phyloP scores from a whole-genome alignment of 2,888 invertebrate species.

The Xylota sylvarum region DNA sequence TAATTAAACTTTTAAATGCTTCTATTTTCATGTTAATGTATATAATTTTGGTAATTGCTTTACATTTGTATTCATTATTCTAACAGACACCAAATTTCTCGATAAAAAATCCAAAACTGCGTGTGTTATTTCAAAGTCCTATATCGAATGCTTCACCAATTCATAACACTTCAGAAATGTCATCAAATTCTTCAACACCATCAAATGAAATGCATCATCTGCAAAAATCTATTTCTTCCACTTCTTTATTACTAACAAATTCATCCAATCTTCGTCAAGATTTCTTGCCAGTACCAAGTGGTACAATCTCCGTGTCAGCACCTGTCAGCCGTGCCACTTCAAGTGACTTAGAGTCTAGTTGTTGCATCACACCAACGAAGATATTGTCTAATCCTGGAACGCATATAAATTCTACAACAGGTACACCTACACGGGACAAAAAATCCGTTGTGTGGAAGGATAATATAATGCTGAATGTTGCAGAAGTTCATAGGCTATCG shows the following conservation, averaged over 20 bases:
- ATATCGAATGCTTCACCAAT: slow-evolving; percentile 56
- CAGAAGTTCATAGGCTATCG: slow-evolving; percentile 79
- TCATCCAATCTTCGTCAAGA: slow-evolving; percentile 34
- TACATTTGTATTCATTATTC: background rate
- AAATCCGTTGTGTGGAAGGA: slow-evolving; percentile 82
- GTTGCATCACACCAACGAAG: slow-evolving; percentile 81
- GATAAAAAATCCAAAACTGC: slow-evolving; percentile 82
- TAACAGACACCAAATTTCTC: slow-evolving; percentile 83
- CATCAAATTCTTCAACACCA: slow-evolving; percentile 75
- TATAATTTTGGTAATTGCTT: slow-evolving; percentile 12
- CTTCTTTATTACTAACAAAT: slow-evolving; percentile 80
- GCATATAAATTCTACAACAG: slow-evolving; percentile 20
- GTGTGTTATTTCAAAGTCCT: slow-evolving; percentile 84
- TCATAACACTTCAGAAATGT: slow-evolving; percentile 62
- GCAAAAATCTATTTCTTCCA: slow-evolving; percentile 83
- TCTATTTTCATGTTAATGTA: background rate
- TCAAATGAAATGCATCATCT: slow-evolving; percentile 79
- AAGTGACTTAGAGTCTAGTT: slow-evolving; percentile 80
- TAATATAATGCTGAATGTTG: slow-evolving; percentile 78
- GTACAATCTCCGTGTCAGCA: slow-evolving; percentile 79
- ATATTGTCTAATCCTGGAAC: slow-evolving; percentile 79
- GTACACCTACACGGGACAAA: slow-evolving; percentile 76
- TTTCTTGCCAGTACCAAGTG: slow-evolving; percentile 22
- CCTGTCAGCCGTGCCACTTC: slow-evolving; percentile 82
- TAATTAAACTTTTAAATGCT: slow-evolving; percentile 7